Base-by-base conservation (phyloP, 2,888 invertebrate genomes). In the Pilophorus perplexus region DNA sequence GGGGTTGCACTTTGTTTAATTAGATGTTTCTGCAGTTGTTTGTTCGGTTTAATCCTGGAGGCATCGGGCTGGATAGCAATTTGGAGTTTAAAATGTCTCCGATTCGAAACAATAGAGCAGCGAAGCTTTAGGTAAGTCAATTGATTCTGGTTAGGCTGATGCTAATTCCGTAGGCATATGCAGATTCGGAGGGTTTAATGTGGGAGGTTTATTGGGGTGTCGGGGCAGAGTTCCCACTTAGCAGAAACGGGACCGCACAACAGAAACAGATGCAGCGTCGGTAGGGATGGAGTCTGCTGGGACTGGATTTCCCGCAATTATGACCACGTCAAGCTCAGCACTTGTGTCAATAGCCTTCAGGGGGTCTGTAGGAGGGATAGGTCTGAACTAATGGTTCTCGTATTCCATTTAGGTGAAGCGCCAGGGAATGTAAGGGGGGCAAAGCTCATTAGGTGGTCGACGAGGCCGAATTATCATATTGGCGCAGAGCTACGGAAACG, bases 251-350 rank as follows among this genome's bases (percentile, higher is more conserved):
- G 16, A 44, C 25, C 60, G 33, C 28, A 62, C 62, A 62, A 62
- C 62, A 62, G 62, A 28, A 62, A 62, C 62, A 62, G 62, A 12
- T 48, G 22, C 40, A 52, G 52, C 10, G 52, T 16, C 28, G 22
- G 55, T 14, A 18, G n/a, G 16, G 5, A 14, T 5, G 42, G 42
- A 6, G 42, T 5, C 42, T 42, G 42, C 12, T 42, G 42, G 5
- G 42, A 42, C n/a, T n/a, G 48, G 44, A 27, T 20, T 20, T 18
- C 3, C 62, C 33, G 62, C 64, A 65, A 65, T 65, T 65, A 65
- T 65, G 64, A 65, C 64, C 64, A 65, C 64, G 64, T 65, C 64
- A 65, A 65, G 54, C 64, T 65, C 64, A 65, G 64, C 64, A 52
- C 54, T 65, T 65, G 54, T 65, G 64, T 65, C 52, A 65, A 65